phyloP scores from a whole-genome alignment of 2,113 vertebrate genomes.

The Tyto alba region DNA sequence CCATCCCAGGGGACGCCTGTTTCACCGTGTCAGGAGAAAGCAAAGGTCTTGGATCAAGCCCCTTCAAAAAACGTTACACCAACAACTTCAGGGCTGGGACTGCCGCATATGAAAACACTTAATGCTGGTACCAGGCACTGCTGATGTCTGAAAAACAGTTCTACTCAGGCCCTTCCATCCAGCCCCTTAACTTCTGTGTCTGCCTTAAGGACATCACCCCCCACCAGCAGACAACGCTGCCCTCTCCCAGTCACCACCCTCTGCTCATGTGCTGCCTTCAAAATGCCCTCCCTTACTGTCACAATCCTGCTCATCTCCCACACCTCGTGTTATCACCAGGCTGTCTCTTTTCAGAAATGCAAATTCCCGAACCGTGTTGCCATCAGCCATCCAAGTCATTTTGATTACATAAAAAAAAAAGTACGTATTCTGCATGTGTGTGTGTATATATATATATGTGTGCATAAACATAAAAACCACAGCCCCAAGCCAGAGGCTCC shows the following conservation, averaged over 20 bases:
- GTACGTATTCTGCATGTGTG: background rate
- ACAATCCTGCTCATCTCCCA: background rate
- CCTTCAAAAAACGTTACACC: background rate
- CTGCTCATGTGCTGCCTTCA: background rate
- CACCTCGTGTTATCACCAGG: background rate
- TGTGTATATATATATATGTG: background rate
- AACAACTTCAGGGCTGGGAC: background rate
- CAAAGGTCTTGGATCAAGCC: background rate
- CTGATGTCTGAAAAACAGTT: background rate
- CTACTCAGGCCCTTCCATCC: background rate
- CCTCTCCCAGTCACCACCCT: background rate
- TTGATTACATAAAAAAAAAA: background rate
- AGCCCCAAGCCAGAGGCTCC: constrained; percentile 12
- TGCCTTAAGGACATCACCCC: background rate
- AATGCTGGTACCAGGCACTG: background rate
- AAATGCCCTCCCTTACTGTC: background rate
- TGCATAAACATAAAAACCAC: background rate
- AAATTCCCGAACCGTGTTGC: background rate
- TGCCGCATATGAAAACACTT: background rate
- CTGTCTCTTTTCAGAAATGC: background rate
- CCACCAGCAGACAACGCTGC: background rate
- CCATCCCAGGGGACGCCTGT: background rate
- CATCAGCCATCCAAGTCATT: background rate
- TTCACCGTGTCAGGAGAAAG: background rate
- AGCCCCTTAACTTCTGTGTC: background rate